A percentile compares a stretch with the other conserved stretches of the same genome.
phyloP scores from a whole-genome alignment of 2,797 vertebrate genomes.

The Fistularia tabacaria region DNA sequence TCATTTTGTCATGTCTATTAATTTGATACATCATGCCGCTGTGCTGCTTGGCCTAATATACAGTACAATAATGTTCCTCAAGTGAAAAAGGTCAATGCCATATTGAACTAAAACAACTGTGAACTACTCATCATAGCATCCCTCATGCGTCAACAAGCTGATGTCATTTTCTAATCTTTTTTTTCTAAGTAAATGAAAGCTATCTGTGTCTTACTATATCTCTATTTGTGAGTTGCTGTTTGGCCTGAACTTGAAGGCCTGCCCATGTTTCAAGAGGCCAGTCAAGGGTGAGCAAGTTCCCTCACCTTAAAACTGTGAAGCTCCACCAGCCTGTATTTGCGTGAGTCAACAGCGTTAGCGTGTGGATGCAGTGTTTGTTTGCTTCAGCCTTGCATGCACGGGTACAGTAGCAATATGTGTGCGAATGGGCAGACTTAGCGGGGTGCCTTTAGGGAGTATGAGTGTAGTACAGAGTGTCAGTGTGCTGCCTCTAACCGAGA shows the following conservation, averaged over 20 bases:
- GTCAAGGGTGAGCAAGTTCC: slow-evolving; percentile 55
- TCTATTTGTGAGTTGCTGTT: slow-evolving; percentile 37
- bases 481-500: slow-evolving; percentile 26
- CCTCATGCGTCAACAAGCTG: slow-evolving; percentile 5
- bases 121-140: too few relatives aligned
- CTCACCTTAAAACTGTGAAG: slow-evolving; percentile 34
- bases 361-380: slow-evolving; percentile 45
- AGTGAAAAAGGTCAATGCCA: too few relatives aligned
- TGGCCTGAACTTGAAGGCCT: slow-evolving; percentile 25
- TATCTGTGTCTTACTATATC: slow-evolving; percentile 10
- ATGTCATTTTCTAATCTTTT: slow-evolving; percentile 20
- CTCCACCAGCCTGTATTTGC: slow-evolving; percentile 27
- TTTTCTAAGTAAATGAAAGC: slow-evolving; percentile 26
- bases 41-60: background rate
- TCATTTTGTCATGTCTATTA: background rate
- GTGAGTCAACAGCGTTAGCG: slow-evolving; percentile 52
- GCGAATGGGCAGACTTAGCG: slow-evolving; percentile 16
- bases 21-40: background rate
- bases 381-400: slow-evolving; percentile 25
- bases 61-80: too few relatives aligned
- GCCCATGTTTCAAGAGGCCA: slow-evolving; percentile 51
- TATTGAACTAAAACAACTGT: too few relatives aligned
- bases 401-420: slow-evolving; percentile 27
- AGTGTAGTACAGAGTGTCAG: slow-evolving; percentile 37
- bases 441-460: slow-evolving; percentile 15